Percentiles rank a stretch among this genome's conserved stretches.
Evolutionary conservation across 2,113 vertebrate species (phyloP).

Genomic region (Channa maculata): DNA sequence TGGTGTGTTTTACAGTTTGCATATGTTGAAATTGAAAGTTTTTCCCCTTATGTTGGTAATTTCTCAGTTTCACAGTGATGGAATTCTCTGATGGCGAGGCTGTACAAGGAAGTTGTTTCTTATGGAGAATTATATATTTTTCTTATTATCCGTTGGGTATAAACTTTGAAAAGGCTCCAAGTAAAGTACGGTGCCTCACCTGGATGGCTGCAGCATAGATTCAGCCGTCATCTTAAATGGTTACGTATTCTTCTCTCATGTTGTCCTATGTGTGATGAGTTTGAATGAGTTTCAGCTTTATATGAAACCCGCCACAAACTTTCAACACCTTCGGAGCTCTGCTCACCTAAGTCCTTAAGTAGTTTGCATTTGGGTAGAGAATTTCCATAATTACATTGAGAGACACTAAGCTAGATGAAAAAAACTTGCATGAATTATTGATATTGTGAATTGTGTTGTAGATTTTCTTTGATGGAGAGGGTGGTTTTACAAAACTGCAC

Average conservation of each 20-base stretch:
- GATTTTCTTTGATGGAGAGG: not conserved
- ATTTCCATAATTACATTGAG: slow-evolving; percentile 59
- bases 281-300: slow-evolving; percentile 15
- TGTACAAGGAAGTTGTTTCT: slow-evolving; percentile 3
- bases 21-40: not conserved
- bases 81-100: slow-evolving; percentile 16
- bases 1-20: slow-evolving; percentile 15
- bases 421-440: slow-evolving; percentile 43
- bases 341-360: slow-evolving; percentile 55
- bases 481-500: slow-evolving; percentile 3
- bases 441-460: slow-evolving; percentile 25
- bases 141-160: not conserved
- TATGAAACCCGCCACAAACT: slow-evolving; percentile 33
- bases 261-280: slow-evolving; percentile 1
- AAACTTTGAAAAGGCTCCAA: slow-evolving; percentile 18
- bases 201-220: not conserved
- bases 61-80: slow-evolving; percentile 18
- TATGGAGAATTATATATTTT: slow-evolving; percentile 8
- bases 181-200: not conserved
- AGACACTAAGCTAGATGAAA: slow-evolving; percentile 45
- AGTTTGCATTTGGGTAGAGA: slow-evolving; percentile 19
- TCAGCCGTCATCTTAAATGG: slow-evolving; percentile 5
- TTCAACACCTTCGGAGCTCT: slow-evolving; percentile 33
- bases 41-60: slow-evolving; percentile 14
- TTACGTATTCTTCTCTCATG: not conserved